Conservation (phyloP, 2,888 invertebrate species). For the Sturmia bella region DNA sequence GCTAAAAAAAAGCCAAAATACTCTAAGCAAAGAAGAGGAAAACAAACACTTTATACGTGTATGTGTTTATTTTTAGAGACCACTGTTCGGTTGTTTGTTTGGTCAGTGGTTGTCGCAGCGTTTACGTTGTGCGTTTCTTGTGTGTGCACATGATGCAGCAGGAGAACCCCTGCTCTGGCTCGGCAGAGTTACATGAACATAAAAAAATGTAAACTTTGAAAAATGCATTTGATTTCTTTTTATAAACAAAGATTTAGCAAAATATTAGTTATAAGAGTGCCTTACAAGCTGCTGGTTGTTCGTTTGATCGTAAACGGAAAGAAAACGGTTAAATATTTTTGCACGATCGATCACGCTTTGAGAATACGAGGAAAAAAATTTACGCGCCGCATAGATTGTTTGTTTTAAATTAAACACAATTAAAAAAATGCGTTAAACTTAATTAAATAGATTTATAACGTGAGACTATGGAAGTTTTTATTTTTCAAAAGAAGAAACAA, state of each 20-base stretch:
- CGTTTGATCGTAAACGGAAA: constrained; percentile 41
- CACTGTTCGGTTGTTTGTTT: constrained; percentile 24
- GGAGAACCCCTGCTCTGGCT: background rate
- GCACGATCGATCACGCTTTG: background rate
- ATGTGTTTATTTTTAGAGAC: constrained; percentile 55
- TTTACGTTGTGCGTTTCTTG: constrained; percentile 34
- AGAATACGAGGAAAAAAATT: constrained; percentile 23
- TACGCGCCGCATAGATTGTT: constrained; percentile 32
- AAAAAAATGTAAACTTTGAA: constrained; percentile 36
- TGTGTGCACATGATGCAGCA: constrained; percentile 35
- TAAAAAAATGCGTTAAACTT: constrained; percentile 31
- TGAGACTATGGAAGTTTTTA: constrained; percentile 53
- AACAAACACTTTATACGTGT: no score
- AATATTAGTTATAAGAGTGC: constrained; percentile 65
- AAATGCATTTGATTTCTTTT: constrained; percentile 48
- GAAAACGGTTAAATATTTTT: constrained; percentile 3
- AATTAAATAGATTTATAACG: constrained; percentile 54
- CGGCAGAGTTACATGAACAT: constrained; percentile 9
- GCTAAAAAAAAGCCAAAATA: constrained; percentile 9
- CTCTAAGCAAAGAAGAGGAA: constrained; percentile 10
- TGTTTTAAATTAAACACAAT: constrained; percentile 27
- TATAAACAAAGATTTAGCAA: constrained; percentile 55
- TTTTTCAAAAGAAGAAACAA: constrained; percentile 15
- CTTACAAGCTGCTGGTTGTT: constrained; percentile 59
- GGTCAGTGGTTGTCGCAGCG: constrained; percentile 25